Conservation (phyloP, 2,113 vertebrate species). For the Neolamprologus variostigma region DNA sequence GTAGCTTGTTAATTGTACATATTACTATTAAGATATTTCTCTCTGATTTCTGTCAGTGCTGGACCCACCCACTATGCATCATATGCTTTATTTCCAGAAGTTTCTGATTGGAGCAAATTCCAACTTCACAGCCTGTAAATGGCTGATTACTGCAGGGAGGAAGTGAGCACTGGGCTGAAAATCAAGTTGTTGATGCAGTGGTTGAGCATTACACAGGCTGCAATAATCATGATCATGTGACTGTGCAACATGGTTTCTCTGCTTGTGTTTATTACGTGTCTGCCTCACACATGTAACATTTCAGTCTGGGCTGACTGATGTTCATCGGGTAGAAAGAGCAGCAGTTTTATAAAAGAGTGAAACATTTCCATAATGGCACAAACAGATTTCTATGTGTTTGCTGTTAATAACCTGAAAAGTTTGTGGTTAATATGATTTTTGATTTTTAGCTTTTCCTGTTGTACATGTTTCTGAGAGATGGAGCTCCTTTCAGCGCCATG, state of each 20-base stretch:
- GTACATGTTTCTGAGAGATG: not conserved
- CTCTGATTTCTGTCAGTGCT: not conserved
- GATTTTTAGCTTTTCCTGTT: not conserved
- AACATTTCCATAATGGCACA: not conserved
- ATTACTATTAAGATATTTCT: not conserved
- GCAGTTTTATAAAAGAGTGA: not conserved
- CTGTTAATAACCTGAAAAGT: not conserved
- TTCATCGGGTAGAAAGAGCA: rapidly evolving
- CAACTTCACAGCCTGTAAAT: not conserved
- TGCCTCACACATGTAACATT: not conserved
- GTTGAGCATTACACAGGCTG: not conserved
- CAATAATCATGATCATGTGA: not conserved
- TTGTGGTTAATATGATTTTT: not conserved
- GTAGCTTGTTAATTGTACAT: not conserved
- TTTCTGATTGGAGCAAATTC: not conserved
- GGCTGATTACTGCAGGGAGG: rapidly evolving
- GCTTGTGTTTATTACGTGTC: not conserved
- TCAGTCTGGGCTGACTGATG: not conserved
- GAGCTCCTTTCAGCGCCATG: not conserved
- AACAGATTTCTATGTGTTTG: not conserved
- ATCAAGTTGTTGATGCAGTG: rapidly evolving
- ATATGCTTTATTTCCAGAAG: not conserved
- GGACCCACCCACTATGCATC: not conserved
- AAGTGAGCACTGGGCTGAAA: not conserved
- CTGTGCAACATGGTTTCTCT: not conserved